Evolutionary conservation across 2,888 invertebrate species (phyloP), one percentile per base, ranked within the genome.

Genomic region (Agrochola lychnidis): DNA sequence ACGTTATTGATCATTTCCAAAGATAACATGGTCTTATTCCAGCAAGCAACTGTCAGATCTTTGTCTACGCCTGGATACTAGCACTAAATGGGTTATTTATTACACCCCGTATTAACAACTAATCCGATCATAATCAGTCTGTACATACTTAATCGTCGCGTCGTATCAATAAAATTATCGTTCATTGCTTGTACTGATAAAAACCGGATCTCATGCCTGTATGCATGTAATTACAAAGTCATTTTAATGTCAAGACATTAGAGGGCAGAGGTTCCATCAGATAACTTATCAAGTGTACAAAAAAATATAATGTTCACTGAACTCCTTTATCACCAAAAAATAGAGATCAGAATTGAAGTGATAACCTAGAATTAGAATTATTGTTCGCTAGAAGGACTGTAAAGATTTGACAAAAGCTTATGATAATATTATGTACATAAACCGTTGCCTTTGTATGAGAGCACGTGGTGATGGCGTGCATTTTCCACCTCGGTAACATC

Each of bases 391-490:
- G 36, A 73, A 61, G 36, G 59, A 25, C 53, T 73, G 40, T 68
- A 48, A 67, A 48, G 57, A 66, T 69, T 63, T 78, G n/a, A 67
- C 63, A 5, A 77, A 80, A 76, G 79, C 87, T 62, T 73, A 9
- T 59, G 71, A 84, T 66, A 67, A 51, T 70, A 36, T 73, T 70
- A 48, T 73, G 48, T 51, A 72, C 59, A 53, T 76, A 56, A 73
- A 64, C 64, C 70, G 66, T 75, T 69, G 56, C 42, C 53, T 74
- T 75, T 63, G 45, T 77, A 51, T 45, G 51, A 66, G 73, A 70
- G 72, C 89, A 89, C 83, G 88, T 83, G 82, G 68, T 62, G 57
- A 56, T 70, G 30, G 81, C 83, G 79, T 87, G 87, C 77, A 72
- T 61, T 75, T 76, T 73, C 80, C 67, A 77, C 68, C 62, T 88